Base-by-base conservation (phyloP, 2,113 vertebrate genomes). In the Hirundichthys speculiger region DNA sequence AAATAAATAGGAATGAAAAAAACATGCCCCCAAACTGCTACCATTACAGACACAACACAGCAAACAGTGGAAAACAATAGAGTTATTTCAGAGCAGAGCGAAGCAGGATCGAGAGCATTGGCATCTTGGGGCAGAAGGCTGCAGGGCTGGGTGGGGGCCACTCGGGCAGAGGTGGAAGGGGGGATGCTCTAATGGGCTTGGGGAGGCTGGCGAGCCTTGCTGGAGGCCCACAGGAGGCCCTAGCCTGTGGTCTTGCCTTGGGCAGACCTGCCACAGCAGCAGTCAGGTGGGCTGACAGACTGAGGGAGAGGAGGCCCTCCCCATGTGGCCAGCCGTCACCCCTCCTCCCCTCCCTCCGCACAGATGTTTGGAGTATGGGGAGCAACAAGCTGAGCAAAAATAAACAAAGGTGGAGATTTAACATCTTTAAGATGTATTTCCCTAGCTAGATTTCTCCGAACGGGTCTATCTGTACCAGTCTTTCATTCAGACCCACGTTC, bases 171-270 rank as follows among this genome's bases (percentile, higher is more conserved):
- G 77, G 63, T 78, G 64, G 71, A 70, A 75, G 67, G 60, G 82
- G 81, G 81, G 77, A 43, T 82, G 80, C 81, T 91, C 81, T 93
- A 93, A 92, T 91, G 89, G 92, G 87, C 84, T 91, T 25, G 40
- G 86, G 86, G 90, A 89, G 83, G 80, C 68, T 75, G 77, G 77
- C 52, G 69, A 66, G 77, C 80, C 81, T 82, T 76, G 80, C 75
- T 83, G 78, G 68, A 80, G 88, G 86, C 86, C 89, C 90, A 88
- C 88, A 80, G 76, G 91, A 92, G 91, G 83, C 89, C 81, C 69
- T 92, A 82, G 92, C 93, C 92, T 86, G 89, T 92, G 92, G 93
- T 90, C 91, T 90, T 91, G 93, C 93, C 92, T 91, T 90, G 91
- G 92, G 93, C 93, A 85, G 91, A 83, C 83, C 92, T 92, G 85